Percentiles rank a stretch among this genome's conserved stretches.
These are phyloP conservation scores for Lepidotrigona ventralis DNA, from an alignment of 1,140 invertebrate species.

Conservation along the genomic window DNA sequence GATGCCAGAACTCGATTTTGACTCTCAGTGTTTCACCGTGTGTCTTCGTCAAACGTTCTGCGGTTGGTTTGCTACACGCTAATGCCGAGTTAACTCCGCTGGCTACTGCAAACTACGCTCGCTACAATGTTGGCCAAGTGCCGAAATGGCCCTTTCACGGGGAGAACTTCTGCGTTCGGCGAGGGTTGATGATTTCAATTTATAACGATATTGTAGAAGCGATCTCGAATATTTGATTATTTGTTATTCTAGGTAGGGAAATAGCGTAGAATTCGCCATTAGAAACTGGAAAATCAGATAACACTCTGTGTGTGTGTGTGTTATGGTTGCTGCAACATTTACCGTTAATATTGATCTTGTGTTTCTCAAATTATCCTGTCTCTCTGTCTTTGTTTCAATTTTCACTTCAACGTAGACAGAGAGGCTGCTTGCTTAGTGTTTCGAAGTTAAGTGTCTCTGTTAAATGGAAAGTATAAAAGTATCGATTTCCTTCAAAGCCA, in stretches of 20 bases:
- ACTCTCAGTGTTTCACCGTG: neutral
- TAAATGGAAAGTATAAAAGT: too few species aligned
- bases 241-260: neutral
- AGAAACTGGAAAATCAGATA: neutral
- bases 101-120: neutral
- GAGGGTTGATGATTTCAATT: neutral
- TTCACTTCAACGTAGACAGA: too few species aligned
- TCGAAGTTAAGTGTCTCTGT: too few species aligned
- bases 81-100: neutral
- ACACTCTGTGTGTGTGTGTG: neutral
- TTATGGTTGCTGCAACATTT: too few species aligned
- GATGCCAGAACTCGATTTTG: slow-evolving; percentile 9
- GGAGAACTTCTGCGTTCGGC: neutral
- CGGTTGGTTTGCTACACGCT: neutral
- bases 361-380: too few species aligned
- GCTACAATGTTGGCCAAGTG: neutral
- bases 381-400: too few species aligned
- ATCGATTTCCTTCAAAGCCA: too few species aligned
- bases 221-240: neutral
- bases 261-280: neutral
- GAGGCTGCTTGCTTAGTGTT: too few species aligned
- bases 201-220: neutral
- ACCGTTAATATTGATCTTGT: too few species aligned
- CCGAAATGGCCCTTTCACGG: neutral
- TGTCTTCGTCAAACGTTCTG: slow-evolving; percentile 4